Percentiles rank a stretch among this genome's conserved stretches.
Conservation (phyloP, 2,888 invertebrate species). For the Campaea margaritaria region DNA sequence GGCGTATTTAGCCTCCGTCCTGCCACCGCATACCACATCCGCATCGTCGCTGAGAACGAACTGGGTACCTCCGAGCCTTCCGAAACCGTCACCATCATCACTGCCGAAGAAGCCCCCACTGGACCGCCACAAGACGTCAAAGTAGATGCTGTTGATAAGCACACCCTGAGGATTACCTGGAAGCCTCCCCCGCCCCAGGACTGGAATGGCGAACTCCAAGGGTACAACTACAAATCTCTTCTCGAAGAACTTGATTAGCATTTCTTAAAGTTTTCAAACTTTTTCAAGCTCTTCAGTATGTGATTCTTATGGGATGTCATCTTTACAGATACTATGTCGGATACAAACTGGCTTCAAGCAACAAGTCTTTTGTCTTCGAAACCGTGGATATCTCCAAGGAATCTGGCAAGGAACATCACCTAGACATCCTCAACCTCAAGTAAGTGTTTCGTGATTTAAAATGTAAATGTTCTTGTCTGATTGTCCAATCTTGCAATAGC, state of each 20-base stretch:
- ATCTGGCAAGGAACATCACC: constrained; percentile 95
- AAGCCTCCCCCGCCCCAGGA: constrained; percentile 95
- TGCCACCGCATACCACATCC: constrained; percentile 96
- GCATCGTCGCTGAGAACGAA: constrained; percentile 97
- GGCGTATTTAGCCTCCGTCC: constrained; percentile 95
- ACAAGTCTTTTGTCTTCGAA: constrained; percentile 95
- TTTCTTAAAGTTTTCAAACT: no score
- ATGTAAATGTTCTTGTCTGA: not conserved
- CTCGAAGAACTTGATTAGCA: no score
- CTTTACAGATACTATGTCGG: constrained; percentile 94
- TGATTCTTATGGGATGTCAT: not conserved
- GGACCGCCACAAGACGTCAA: constrained; percentile 93
- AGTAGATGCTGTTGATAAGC: constrained; percentile 95
- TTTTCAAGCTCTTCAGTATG: no score
- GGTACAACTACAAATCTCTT: constrained; percentile 53
- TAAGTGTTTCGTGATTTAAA: constrained; percentile 55
- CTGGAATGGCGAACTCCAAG: constrained; percentile 95
- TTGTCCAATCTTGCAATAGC: not conserved
- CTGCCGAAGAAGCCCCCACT: constrained; percentile 96
- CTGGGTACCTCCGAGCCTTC: constrained; percentile 97
- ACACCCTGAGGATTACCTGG: constrained; percentile 94
- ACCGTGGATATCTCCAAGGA: constrained; percentile 96
- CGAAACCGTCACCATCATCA: constrained; percentile 96
- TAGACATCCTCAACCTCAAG: constrained; percentile 92
- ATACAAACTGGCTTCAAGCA: constrained; percentile 92